phyloP scores from a whole-genome alignment of 2,797 vertebrate species.

The Netta rufina region DNA sequence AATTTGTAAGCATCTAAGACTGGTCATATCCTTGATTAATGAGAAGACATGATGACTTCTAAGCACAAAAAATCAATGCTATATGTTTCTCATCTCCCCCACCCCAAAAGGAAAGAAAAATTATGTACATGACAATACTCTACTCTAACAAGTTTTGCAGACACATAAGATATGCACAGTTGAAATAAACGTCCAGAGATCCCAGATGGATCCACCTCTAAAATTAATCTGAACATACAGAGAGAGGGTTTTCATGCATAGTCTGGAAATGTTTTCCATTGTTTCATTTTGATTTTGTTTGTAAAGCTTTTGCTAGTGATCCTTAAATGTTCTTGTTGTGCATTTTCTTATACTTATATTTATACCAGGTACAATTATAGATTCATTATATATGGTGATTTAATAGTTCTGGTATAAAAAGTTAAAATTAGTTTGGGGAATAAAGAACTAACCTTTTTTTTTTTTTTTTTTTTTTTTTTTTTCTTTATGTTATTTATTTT shows the following conservation, averaged over 20 bases:
- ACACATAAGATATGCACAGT: not conserved
- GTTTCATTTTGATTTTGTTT: not conserved
- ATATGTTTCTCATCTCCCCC: not conserved
- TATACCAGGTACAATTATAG: not conserved
- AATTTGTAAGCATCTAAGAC: slow-evolving; percentile 21
- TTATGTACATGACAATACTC: slow-evolving; percentile 1
- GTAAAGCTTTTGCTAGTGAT: not conserved
- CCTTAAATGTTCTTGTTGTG: not conserved
- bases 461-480: not conserved
- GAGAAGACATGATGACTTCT: slow-evolving; percentile 4
- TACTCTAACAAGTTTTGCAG: not conserved
- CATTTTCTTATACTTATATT: not conserved
- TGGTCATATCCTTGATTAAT: slow-evolving; percentile 37
- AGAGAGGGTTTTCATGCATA: not conserved
- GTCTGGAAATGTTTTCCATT: not conserved
- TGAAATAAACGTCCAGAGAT: not conserved
- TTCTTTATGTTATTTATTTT: not conserved
- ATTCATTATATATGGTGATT: not conserved
- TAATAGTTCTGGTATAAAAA: not conserved
- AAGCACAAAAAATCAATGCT: slow-evolving; percentile 34
- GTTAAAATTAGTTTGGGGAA: not conserved
- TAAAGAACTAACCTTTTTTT: not conserved
- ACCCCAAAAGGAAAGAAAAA: slow-evolving; percentile 23
- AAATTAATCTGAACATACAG: not conserved
- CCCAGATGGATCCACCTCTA: not conserved